Evolutionary conservation across 2,888 invertebrate species (phyloP), one percentile per base, ranked within the genome.

Genomic region (Lasioglossum oenotherae): DNA sequence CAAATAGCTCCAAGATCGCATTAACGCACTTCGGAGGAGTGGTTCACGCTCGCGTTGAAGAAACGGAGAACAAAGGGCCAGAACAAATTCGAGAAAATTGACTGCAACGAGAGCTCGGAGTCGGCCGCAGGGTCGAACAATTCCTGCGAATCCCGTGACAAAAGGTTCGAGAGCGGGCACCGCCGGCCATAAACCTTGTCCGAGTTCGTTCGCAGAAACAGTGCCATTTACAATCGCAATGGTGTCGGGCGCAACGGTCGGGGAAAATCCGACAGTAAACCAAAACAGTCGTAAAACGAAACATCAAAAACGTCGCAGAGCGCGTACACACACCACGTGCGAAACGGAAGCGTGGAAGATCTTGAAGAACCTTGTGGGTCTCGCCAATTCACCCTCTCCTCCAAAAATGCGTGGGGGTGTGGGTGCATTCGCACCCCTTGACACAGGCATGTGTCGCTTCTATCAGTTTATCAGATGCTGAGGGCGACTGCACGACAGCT

Each of bases 401-500:
- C 87, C 84, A 69, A 80, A 77, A 84, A 85, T 57, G 1, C 12
- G 57, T 12, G 12, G n/a, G n/a, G n/a, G 12, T n/a, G 57, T n/a
- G 53, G 0, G 23, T 71, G 67, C 57, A 27, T 79, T 69, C 73
- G 14, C 73, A 78, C 64, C 57, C 72, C n/a, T 64, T 41, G 78
- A 78, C 78, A 57, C 86, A 74, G 87, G 84, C 86, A 90, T 92
- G 93, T 92, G 93, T 93, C 91, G 86, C 92, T 92, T 89, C 93
- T 95, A 94, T 94, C 94, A 93, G 95, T 93, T 95, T 94, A 95
- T 95, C 95, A 93, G 93, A 92, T 92, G 90, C 91, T 87, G 90
- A 84, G 86, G 88, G 91, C 84, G 82, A 74, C 81, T 77, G 91
- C 88, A 92, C 88, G 92, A 93, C 95, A 94, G 94, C 94, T 95